These are phyloP conservation scores for Scotopteryx bipunctaria DNA, from an alignment of 2,888 invertebrate species.

Conservation along the genomic window DNA sequence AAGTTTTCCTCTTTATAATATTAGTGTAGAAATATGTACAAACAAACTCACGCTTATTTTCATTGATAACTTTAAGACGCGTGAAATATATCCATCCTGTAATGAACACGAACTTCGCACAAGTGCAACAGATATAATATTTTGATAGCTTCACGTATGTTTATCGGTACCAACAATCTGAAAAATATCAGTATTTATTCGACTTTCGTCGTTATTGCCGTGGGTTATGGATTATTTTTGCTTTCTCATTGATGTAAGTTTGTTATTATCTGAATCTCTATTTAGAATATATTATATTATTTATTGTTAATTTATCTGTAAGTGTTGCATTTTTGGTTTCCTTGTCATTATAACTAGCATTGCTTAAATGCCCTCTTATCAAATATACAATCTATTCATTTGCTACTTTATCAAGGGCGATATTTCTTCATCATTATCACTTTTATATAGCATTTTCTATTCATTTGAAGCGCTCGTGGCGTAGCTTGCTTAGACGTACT, in stretches of 20 bases:
- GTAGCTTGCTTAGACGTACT: too few relatives aligned
- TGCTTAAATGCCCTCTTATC: conserved; percentile 6
- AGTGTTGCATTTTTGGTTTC: too few relatives aligned
- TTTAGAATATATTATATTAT: too few relatives aligned
- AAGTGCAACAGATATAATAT: conserved; percentile 17
- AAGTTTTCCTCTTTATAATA: too few relatives aligned
- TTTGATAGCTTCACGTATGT: conserved; percentile 20
- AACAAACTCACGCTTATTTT: conserved; percentile 11
- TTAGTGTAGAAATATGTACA: background rate
- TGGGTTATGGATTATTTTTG: conserved; percentile 44
- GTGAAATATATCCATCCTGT: conserved; percentile 1
- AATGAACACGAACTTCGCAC: conserved; percentile 24
- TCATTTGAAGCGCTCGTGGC: too few relatives aligned
- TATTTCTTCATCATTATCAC: background rate
- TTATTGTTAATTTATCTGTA: too few relatives aligned
- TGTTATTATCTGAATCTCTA: conserved; percentile 29
- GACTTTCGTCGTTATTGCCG: conserved; percentile 41
- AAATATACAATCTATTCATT: conserved; percentile 12
- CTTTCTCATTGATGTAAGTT: conserved; percentile 48
- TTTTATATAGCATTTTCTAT: too few relatives aligned
- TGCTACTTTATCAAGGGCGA: conserved; percentile 6
- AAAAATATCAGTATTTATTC: conserved; percentile 40
- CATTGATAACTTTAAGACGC: background rate
- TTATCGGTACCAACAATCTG: conserved; percentile 10
- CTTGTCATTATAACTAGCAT: background rate